Evolutionary conservation across 2,888 invertebrate species (phyloP).

Genomic region (Ichneumoninae sp.): DNA sequence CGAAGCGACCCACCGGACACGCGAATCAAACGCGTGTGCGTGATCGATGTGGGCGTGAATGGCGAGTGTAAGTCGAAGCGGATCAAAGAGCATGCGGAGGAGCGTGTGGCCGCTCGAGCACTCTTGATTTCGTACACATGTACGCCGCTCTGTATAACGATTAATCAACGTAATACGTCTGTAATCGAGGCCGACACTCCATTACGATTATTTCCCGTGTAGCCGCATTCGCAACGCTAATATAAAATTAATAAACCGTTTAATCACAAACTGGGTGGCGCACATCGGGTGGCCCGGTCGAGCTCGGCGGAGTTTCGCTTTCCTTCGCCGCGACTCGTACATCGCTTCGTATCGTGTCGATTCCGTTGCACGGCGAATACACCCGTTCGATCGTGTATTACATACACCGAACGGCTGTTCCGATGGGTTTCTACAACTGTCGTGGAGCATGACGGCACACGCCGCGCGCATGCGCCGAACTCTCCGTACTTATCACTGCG

Average conservation of each 20-base stretch:
- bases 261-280: slow-evolving; percentile 74
- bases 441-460: slow-evolving; percentile 14
- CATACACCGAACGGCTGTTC: neutral
- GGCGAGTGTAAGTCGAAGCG: slow-evolving; percentile 42
- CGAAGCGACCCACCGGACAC: slow-evolving; percentile 25
- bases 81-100: slow-evolving; percentile 52
- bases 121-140: slow-evolving; percentile 76
- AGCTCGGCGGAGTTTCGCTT: slow-evolving; percentile 61
- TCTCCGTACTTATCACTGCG: neutral
- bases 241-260: slow-evolving; percentile 79
- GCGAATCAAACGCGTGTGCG: slow-evolving; percentile 56
- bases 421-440: slow-evolving; percentile 9
- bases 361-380: slow-evolving; percentile 22
- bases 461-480: neutral
- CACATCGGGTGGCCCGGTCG: slow-evolving; percentile 61
- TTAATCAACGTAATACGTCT: slow-evolving; percentile 79
- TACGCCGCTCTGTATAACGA: slow-evolving; percentile 76
- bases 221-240: slow-evolving; percentile 75
- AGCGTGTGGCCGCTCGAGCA: slow-evolving; percentile 4
- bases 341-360: slow-evolving; percentile 22
- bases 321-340: slow-evolving; percentile 63
- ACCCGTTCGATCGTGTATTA: slow-evolving; percentile 5
- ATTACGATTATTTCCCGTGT: slow-evolving; percentile 78
- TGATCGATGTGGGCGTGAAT: slow-evolving; percentile 59
- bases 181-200: slow-evolving; percentile 78